phyloP scores from a whole-genome alignment of 2,797 vertebrate genomes.

The Pampus argenteus region DNA sequence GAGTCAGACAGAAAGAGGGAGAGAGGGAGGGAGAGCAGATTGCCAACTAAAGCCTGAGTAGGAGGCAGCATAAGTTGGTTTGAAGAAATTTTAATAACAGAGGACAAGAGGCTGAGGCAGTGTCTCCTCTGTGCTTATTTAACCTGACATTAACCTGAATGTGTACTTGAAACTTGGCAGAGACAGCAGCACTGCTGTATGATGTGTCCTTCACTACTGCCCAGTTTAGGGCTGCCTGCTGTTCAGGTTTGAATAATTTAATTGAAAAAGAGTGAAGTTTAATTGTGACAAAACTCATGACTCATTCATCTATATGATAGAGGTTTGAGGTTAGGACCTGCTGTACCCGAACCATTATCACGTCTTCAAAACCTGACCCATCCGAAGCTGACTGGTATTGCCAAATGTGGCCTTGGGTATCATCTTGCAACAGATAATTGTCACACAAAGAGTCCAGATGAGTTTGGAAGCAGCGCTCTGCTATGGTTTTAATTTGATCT shows the following conservation, averaged over 20 bases:
- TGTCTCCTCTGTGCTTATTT: conserved; percentile 55
- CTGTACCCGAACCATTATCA: no score
- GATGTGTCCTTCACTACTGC: conserved; percentile 63
- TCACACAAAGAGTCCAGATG: not conserved
- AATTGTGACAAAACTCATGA: conserved; percentile 71
- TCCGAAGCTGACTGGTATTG: not conserved
- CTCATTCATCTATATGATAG: conserved; percentile 66
- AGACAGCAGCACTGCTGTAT: conserved; percentile 41
- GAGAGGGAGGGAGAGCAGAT: conserved; percentile 26
- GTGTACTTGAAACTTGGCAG: conserved; percentile 57
- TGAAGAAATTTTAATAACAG: conserved; percentile 49
- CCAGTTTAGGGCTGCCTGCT: conserved; percentile 41
- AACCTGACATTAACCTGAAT: conserved; percentile 67
- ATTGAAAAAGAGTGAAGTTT: conserved; percentile 61
- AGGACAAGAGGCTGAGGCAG: conserved; percentile 54
- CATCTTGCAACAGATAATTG: not conserved
- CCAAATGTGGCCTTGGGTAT: not conserved
- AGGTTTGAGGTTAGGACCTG: no score
- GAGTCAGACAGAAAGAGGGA: conserved; percentile 7
- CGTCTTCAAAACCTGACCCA: no score
- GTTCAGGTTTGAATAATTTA: conserved; percentile 56
- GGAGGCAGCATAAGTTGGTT: conserved; percentile 61
- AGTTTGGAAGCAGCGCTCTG: not conserved
- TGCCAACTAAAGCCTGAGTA: conserved; percentile 56
- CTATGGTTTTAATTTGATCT: not conserved